These are phyloP conservation scores for Zaprionus bogoriensis DNA, from an alignment of 2,888 invertebrate genomes.

Conservation along the genomic window DNA sequence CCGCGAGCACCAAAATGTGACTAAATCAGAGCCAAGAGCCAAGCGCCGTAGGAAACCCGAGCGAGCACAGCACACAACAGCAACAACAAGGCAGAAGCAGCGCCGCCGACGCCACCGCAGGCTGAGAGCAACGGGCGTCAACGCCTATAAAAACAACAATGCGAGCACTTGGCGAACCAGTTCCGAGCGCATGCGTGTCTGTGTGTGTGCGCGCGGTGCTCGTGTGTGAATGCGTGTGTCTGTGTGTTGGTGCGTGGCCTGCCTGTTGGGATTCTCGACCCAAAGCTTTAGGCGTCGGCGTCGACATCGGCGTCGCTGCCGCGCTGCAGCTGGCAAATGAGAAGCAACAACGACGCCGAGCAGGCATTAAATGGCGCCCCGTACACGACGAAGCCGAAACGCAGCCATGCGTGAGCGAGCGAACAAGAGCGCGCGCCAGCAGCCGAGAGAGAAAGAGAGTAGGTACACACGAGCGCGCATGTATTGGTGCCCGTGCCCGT, in stretches of 20 bases:
- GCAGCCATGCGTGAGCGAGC: constrained; percentile 44
- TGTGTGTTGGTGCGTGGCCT: constrained; percentile 41
- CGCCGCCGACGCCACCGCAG: constrained; percentile 25
- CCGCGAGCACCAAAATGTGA: constrained; percentile 81
- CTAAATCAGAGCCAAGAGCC: constrained; percentile 74
- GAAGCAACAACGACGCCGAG: constrained; percentile 54
- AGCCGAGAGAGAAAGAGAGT: constrained; percentile 40
- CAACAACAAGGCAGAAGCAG: constrained; percentile 31
- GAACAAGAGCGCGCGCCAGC: constrained; percentile 45
- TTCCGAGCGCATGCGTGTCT: constrained; percentile 57
- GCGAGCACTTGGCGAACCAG: constrained; percentile 64
- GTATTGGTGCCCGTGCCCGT: constrained; percentile 8
- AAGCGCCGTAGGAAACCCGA: constrained; percentile 61
- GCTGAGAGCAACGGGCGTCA: constrained; percentile 49
- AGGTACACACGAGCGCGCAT: constrained; percentile 1
- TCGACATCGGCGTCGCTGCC: constrained; percentile 38
- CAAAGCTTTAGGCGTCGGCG: constrained; percentile 43
- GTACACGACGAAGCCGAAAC: constrained; percentile 46
- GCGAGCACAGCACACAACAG: constrained; percentile 19
- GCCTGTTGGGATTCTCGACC: constrained; percentile 67
- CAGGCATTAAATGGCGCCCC: constrained; percentile 80
- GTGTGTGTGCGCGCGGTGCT: constrained; percentile 30
- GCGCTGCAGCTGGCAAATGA: constrained; percentile 54
- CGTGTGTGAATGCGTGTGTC: constrained; percentile 7
- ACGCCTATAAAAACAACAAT: constrained; percentile 52